Conservation (phyloP, 2,888 invertebrate genomes). For the Tricholauxania praeusta region DNA sequence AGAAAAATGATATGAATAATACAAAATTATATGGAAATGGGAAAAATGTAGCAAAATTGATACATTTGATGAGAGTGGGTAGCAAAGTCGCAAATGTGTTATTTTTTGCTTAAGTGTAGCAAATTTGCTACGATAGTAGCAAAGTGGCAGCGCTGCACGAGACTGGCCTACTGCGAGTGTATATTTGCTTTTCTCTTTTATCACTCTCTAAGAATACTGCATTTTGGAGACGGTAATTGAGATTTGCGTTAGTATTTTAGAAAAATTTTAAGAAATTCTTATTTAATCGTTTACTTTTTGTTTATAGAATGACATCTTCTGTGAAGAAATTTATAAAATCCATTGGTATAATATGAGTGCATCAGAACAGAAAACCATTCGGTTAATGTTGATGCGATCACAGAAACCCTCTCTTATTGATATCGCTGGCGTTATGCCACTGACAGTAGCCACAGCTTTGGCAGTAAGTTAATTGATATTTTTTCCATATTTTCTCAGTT, state of each 20-base stretch:
- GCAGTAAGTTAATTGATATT: slow-evolving; percentile 35
- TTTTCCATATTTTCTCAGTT: no score
- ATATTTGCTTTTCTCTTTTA: slow-evolving; percentile 45
- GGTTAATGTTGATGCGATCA: slow-evolving; percentile 44
- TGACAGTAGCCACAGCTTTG: slow-evolving; percentile 46
- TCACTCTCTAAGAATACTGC: slow-evolving; percentile 52
- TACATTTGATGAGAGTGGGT: no score
- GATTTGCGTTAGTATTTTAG: slow-evolving; percentile 44
- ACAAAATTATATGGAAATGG: no score
- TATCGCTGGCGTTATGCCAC: slow-evolving; percentile 45
- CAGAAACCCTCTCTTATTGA: slow-evolving; percentile 43
- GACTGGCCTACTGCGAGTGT: slow-evolving; percentile 51
- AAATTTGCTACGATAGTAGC: no score
- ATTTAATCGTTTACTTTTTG: background rate
- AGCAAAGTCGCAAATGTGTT: no score
- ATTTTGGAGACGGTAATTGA: slow-evolving; percentile 52
- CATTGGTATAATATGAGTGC: slow-evolving; percentile 46
- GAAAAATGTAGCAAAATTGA: no score
- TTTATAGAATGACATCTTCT: slow-evolving; percentile 46
- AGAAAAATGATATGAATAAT: no score
- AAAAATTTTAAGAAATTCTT: background rate
- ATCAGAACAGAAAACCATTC: slow-evolving; percentile 43
- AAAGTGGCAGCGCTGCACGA: no score
- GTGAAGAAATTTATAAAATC: slow-evolving; percentile 46
- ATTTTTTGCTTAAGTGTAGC: no score